phyloP scores from a whole-genome alignment of 2,113 vertebrate species.

The Irena cyanogastra region DNA sequence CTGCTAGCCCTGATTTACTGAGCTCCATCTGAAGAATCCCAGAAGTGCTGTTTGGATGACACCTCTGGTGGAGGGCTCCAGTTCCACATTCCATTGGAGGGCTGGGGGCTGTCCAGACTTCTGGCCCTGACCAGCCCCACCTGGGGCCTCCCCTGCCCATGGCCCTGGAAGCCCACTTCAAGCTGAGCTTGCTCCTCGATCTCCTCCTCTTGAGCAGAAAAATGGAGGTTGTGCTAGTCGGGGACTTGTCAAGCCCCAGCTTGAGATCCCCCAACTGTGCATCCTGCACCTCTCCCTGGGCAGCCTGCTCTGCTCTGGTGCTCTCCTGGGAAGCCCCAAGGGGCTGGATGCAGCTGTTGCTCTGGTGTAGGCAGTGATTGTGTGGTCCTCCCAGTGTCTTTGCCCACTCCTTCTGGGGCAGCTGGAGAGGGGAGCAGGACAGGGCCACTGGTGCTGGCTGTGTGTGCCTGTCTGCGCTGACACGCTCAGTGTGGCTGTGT shows the following conservation, averaged over 20 bases:
- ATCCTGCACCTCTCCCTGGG: not conserved
- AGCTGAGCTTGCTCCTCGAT: fast-evolving
- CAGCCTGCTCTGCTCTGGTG: not conserved
- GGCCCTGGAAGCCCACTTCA: not conserved
- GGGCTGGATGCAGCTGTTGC: fast-evolving
- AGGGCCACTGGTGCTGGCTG: not conserved
- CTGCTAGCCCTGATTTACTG: not conserved
- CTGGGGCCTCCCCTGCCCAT: too few species aligned
- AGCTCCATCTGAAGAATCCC: not conserved
- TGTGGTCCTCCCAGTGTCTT: not conserved
- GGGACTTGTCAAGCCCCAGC: not conserved
- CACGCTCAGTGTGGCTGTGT: fast-evolving
- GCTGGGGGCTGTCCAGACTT: not conserved
- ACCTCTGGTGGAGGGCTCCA: not conserved
- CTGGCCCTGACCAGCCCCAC: not conserved
- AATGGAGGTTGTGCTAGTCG: fast-evolving
- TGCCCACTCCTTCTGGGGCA: not conserved
- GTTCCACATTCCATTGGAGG: not conserved
- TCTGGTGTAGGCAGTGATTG: not conserved
- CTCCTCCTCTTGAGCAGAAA: not conserved
- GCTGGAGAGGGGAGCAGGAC: not conserved
- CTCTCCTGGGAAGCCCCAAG: not conserved
- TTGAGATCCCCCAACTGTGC: fast-evolving
- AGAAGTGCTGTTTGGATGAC: not conserved
- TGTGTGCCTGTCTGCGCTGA: not conserved